Base-by-base conservation (phyloP, 2,888 invertebrate species). In the Pterobdella sp. region DNA sequence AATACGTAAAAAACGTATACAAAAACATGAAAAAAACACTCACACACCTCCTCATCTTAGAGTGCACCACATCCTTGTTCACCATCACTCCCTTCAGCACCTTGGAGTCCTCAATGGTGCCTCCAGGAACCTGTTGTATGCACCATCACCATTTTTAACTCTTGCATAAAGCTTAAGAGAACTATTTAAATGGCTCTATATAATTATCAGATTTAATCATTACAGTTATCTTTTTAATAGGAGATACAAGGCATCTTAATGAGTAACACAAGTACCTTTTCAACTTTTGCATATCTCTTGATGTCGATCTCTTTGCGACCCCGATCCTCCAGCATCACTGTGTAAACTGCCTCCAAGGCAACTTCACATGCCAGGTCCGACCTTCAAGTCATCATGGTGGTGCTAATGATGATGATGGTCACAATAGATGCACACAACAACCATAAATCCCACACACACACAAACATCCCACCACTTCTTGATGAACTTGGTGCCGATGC, bases 31-130 rank as follows among this genome's bases (percentile, higher is more conserved):
- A 22, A 56, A 22, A 26, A 49, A 32, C 52, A 68, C 29, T 1
- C 14, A n/a, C 42, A 60, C 75, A 83, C 81, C 85, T 88, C 78
- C 88, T 87, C 98, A 98, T 99, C 87, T 96, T 96, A 0, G 95
- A 90, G 84, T 98, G 98, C 0, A 94, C 94, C 0, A 98, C 94
- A 83, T 98, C 98, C 85, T 98, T 98, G 86, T 98, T 99, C 74
- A 98, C 84, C 93, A 99, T 96, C 22, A 98, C 91, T 60, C 98
- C 98, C 78, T 88, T 90, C 49, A 98, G 85, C 7, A 98, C 95
- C 77, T 88, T 87, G 0, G 94, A 96, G 78, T 98, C 96, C 80
- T 97, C 96, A 74, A 98, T 90, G 0, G 90, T 87, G 14, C 95
- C 97, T 34, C 98, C 98, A 0, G 98, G 97, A 78, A 98, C 90